phyloP scores from a whole-genome alignment of 2,113 vertebrate species.

The Peromyscus californicus region DNA sequence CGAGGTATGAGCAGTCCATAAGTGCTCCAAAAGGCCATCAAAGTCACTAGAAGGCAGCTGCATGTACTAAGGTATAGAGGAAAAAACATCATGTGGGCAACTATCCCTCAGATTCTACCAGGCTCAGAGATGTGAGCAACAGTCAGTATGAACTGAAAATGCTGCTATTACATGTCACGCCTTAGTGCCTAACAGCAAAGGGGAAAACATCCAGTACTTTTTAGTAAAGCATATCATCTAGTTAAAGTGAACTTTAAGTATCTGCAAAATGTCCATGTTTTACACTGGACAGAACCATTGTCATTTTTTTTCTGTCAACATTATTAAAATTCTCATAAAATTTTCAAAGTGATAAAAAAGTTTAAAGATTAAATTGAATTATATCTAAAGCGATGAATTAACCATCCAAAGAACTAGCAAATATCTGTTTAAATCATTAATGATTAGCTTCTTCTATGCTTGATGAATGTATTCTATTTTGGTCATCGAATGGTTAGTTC shows the following conservation, averaged over 20 bases:
- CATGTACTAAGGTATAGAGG: background rate
- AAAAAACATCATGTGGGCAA: conserved; percentile 2
- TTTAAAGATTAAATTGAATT: conserved; percentile 1
- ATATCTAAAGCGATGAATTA: background rate
- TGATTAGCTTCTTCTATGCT: background rate
- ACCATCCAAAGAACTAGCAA: background rate
- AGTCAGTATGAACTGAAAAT: background rate
- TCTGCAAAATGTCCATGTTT: background rate
- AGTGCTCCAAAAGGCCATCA: conserved; percentile 77
- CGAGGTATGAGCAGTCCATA: conserved; percentile 85
- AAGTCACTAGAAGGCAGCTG: conserved; percentile 69
- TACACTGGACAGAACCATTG: background rate
- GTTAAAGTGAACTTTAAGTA: background rate
- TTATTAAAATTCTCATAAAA: conserved; percentile 1
- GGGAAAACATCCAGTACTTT: background rate
- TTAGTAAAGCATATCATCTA: background rate
- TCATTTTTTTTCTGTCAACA: background rate
- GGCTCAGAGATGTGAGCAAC: background rate
- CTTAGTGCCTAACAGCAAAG: background rate
- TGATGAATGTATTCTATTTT: background rate
- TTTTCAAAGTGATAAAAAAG: background rate
- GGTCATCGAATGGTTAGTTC: background rate
- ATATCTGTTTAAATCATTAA: background rate
- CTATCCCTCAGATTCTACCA: background rate
- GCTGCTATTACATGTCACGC: background rate